Base-by-base conservation (phyloP, 2,888 invertebrate genomes). In the Nebria brevicollis region DNA sequence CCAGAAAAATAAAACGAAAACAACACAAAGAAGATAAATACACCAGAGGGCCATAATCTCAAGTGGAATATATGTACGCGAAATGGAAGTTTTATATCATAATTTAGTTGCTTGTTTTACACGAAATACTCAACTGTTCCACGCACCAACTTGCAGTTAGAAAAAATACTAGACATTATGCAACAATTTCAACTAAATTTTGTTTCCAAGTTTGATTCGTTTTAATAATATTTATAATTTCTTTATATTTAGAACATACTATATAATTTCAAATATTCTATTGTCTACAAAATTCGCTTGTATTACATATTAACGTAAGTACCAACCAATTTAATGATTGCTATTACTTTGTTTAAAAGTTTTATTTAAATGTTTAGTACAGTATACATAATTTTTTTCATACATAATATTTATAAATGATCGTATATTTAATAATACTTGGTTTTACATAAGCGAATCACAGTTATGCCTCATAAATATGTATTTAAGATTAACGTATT, bases 81-180 rank as follows among this genome's bases (percentile, higher is more conserved):
- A 70, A 75, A 80, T 75, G 80, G 80, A 75, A 80, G 75, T 80
- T 80, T 80, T 80, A 80, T 80, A 80, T 75, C 80, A 80, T 75
- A 80, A 75, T 80, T 80, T 80, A 75, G 34, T 80, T 64, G 70
- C 66, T 15, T 72, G 72, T 77, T 78, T 73, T 73, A 73, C 78
- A 64, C 64, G 41, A 13, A 73, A 73, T n/a, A 41, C 42, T 65
- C 42, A 66, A 34, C 54, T 11, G 54, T 54, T 54, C 54, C 34
- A 34, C 34, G 34, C 34, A 34, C 34, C 54, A 54, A 54, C 54
- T 54, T 54, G 2, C 54, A 11, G 11, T 1, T 7, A 13, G 54
- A 54, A 54, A 54, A 54, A 54, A 54, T 54, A 54, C 13, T 54
- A 54, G 1, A 54, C 54, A 54, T 54, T 54, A 54, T 54, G 1